phyloP scores from a whole-genome alignment of 2,113 vertebrate genomes.

The Crotophaga sulcirostris region DNA sequence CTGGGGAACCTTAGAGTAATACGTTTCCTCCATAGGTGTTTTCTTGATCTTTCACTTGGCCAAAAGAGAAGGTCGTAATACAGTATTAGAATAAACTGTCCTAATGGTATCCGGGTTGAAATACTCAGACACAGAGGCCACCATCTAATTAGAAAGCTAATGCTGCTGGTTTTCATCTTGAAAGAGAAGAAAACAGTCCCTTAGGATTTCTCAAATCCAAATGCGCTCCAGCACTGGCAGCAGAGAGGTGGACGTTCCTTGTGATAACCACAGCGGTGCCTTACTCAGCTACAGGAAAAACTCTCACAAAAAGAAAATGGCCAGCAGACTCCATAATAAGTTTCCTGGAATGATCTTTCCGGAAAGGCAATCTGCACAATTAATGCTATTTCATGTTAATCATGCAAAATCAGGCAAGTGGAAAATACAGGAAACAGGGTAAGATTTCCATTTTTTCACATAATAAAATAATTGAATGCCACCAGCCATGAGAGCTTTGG shows the following conservation, averaged over 20 bases:
- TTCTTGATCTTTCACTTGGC: background rate
- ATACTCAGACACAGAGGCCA: fast-evolving
- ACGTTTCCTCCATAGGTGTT: background rate
- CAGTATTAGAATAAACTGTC: too few species aligned
- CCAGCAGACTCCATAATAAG: background rate
- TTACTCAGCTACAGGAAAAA: background rate
- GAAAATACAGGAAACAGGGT: constrained; percentile 5
- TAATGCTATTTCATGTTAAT: background rate
- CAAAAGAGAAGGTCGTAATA: fast-evolving
- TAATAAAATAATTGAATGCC: background rate
- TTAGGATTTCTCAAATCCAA: fast-evolving
- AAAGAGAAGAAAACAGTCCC: background rate
- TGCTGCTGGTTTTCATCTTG: background rate
- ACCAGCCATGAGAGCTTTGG: background rate
- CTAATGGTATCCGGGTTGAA: background rate
- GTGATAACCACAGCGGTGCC: fast-evolving
- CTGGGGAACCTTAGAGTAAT: too few species aligned
- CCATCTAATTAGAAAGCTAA: background rate
- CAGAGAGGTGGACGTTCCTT: background rate
- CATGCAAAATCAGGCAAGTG: background rate
- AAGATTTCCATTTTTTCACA: background rate
- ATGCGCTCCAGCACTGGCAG: fast-evolving
- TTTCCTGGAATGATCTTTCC: background rate
- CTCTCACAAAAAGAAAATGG: background rate
- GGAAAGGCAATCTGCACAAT: constrained; percentile 9